These are phyloP conservation scores for Herpetotheres cachinnans DNA, from an alignment of 2,113 vertebrate genomes.

Conservation along the genomic window DNA sequence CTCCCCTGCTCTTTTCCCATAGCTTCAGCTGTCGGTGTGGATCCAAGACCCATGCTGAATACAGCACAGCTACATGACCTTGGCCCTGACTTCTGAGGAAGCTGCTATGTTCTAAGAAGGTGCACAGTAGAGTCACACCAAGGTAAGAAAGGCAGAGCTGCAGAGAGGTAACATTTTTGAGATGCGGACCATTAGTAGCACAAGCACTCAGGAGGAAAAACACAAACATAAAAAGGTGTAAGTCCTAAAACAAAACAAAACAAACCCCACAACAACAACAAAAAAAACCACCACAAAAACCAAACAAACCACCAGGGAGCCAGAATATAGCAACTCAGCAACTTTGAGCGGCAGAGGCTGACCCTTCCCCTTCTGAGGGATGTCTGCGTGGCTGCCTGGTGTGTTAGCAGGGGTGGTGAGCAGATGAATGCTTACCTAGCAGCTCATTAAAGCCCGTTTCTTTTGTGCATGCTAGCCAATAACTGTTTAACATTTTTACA, in stretches of 20 bases:
- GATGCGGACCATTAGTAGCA: neutral
- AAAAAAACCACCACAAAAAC: too few species aligned
- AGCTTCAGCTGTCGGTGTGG: neutral
- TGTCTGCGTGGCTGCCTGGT: neutral
- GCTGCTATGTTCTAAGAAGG: neutral
- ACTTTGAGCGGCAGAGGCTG: neutral
- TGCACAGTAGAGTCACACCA: neutral
- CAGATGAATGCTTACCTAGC: neutral
- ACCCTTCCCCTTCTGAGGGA: neutral
- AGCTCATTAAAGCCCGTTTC: neutral
- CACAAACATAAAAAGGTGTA: neutral
- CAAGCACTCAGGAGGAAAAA: neutral
- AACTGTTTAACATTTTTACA: neutral
- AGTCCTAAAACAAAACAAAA: neutral
- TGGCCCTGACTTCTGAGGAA: neutral
- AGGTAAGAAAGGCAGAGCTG: neutral
- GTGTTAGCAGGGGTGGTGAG: neutral
- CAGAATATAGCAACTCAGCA: neutral
- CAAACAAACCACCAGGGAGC: neutral
- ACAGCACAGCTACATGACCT: neutral
- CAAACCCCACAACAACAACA: too few species aligned
- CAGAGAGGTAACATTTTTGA: neutral
- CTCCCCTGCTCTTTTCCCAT: neutral
- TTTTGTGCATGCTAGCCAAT: neutral
- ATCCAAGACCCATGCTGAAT: neutral